Evolutionary conservation across 2,888 invertebrate genomes (phyloP), one percentile per base, ranked within the genome.

Genomic region (Drosophila limbata): DNA sequence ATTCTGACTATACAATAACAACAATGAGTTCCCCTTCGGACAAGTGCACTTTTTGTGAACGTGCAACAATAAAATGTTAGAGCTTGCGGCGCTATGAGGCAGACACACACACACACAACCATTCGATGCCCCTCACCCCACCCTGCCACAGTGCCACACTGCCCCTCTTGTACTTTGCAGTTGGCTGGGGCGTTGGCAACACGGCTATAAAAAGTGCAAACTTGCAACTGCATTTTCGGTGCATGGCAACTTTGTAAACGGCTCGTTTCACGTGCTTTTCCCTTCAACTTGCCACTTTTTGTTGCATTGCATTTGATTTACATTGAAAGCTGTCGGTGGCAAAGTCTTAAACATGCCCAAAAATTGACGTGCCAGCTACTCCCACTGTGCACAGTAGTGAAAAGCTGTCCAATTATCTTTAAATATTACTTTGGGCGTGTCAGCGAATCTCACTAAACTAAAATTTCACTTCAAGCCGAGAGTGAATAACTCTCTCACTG

Each of bases 221-320:
- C 39, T 62, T 48, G 65, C 57, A 64, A 78, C 63, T 76, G 79
- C 72, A 81, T 51, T 60, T 51, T 40, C 25, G 33, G 39, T 42
- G 70, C 64, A 51, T 57, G 39, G 42, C 31, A 72, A 69, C 53
- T 72, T 75, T 81, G 61, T 67, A 56, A 71, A 61, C 73, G 60
- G 8, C 56, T n/a, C 31, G 39, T 53, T 40, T 35, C 25, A 40
- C 33, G 4, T 42, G 62, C 10, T 35, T 13, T 52, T 31, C 35
- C 25, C 28, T n/a, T 33, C 33, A 13, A 35, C 42, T 40, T 40
- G 35, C 11, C 25, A 47, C 45, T 37, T 53, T 40, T 65, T 65
- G 37, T 39, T 57, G 62, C 53, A 45, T 55, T 51, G 40, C 57
- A 50, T 60, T 42, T 74, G 71, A 68, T 65, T 74, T 78, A 53